Evolutionary conservation across 1,140 invertebrate species (phyloP).

Genomic region (Bathynomus jamesi): DNA sequence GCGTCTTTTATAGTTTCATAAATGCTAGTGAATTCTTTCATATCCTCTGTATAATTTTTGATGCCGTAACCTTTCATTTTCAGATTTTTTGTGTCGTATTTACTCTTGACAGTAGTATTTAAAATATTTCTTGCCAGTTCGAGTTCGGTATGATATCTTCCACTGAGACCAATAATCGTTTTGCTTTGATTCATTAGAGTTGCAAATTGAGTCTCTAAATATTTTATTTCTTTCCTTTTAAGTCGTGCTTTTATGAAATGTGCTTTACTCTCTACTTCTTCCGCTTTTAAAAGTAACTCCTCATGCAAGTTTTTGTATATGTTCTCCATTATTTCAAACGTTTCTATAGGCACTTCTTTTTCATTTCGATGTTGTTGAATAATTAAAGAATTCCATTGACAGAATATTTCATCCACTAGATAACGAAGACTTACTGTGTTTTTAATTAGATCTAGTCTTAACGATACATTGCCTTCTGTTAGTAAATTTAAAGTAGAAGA

Average conservation of each 20-base stretch:
- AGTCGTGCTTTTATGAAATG: conserved; percentile 8
- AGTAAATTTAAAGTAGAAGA: conserved; percentile 5
- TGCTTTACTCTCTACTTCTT: not conserved
- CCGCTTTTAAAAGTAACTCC: not conserved
- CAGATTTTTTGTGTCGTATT: conserved; percentile 21
- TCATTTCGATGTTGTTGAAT: conserved; percentile 29
- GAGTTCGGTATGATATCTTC: conserved; percentile 21
- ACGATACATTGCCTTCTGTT: conserved; percentile 7
- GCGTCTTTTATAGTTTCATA: conserved; percentile 1
- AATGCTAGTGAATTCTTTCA: conserved; percentile 9
- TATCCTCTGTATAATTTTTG: conserved; percentile 17
- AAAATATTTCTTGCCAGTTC: conserved; percentile 30
- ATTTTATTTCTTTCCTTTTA: conserved; percentile 10
- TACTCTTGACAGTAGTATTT: conserved; percentile 24
- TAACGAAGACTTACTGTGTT: not conserved
- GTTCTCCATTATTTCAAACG: conserved; percentile 28
- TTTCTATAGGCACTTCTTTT: conserved; percentile 10
- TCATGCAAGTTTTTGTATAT: conserved; percentile 16
- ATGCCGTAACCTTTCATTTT: conserved; percentile 27
- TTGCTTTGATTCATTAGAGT: conserved; percentile 29
- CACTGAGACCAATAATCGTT: conserved; percentile 21
- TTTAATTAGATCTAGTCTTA: not conserved
- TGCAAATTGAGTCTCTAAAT: conserved; percentile 9
- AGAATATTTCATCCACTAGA: conserved; percentile 18
- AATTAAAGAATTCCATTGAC: conserved; percentile 31